Evolutionary conservation across 2,797 vertebrate species (phyloP).

Genomic region (Cottoperca gobio): DNA sequence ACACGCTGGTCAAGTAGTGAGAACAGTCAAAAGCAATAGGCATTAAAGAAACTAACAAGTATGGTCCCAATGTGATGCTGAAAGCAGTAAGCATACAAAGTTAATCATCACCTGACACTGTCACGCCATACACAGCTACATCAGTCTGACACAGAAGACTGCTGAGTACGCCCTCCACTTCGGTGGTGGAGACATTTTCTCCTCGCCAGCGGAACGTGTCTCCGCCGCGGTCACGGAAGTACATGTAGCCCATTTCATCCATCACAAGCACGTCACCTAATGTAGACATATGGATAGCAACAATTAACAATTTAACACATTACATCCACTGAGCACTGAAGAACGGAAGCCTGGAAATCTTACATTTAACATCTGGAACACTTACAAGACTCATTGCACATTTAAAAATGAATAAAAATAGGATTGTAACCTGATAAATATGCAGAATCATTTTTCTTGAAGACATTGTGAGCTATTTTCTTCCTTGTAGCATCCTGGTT

Average conservation of each 20-base stretch:
- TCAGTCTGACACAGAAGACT: constrained; percentile 88
- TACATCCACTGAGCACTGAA: background rate
- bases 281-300: background rate
- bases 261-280: constrained; percentile 93
- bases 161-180: constrained; percentile 92
- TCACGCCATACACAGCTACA: constrained; percentile 91
- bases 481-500: constrained; percentile 90
- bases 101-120: constrained; percentile 85
- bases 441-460: constrained; percentile 89
- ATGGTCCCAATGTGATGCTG: background rate
- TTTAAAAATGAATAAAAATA: background rate
- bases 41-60: background rate
- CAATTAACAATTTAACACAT: background rate
- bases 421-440: constrained; percentile 89
- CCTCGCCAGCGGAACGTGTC: constrained; percentile 95
- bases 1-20: background rate
- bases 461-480: constrained; percentile 90
- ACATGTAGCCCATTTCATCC: constrained; percentile 96
- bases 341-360: background rate
- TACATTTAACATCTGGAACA: background rate
- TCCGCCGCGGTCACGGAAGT: constrained; percentile 91
- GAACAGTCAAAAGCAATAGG: background rate
- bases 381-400: background rate
- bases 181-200: constrained; percentile 93
- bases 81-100: background rate